Conservation (phyloP, 2,888 invertebrate genomes). For the Seira sanloemensis region DNA sequence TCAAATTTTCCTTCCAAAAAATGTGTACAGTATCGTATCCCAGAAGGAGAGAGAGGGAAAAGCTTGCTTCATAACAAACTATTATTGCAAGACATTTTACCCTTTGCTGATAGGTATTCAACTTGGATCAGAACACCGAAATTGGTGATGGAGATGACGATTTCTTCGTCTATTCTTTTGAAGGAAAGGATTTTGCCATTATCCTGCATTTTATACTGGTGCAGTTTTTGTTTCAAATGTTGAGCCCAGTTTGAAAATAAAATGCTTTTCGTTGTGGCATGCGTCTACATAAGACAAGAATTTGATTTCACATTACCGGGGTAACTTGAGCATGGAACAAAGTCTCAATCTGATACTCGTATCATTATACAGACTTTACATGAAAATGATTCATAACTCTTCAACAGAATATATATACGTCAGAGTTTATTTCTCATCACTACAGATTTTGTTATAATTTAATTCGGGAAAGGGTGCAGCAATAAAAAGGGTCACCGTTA, state of each 20-base stretch:
- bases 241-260: too few relatives aligned
- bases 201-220: too few relatives aligned
- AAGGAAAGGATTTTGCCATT: not conserved
- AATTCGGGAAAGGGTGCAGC: not conserved
- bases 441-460: not conserved
- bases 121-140: not conserved
- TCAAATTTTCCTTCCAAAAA: conserved; percentile 37
- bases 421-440: not conserved
- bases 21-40: not conserved
- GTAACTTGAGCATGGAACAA: not conserved
- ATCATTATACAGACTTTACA: not conserved
- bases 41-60: conserved; percentile 15
- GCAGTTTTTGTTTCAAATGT: too few relatives aligned
- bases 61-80: not conserved
- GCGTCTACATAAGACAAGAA: too few relatives aligned
- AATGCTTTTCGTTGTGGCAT: too few relatives aligned
- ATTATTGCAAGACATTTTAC: not conserved
- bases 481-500: not conserved
- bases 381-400: not conserved
- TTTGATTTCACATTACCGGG: too few relatives aligned
- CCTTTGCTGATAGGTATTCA: not conserved
- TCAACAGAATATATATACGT: not conserved
- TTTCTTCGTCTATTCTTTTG: not conserved
- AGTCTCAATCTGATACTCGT: not conserved
- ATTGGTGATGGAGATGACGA: not conserved